Percentiles rank a stretch among this genome's conserved stretches.
Conservation (phyloP, 1,140 invertebrate species). For the Temnothorax longispinosus region DNA sequence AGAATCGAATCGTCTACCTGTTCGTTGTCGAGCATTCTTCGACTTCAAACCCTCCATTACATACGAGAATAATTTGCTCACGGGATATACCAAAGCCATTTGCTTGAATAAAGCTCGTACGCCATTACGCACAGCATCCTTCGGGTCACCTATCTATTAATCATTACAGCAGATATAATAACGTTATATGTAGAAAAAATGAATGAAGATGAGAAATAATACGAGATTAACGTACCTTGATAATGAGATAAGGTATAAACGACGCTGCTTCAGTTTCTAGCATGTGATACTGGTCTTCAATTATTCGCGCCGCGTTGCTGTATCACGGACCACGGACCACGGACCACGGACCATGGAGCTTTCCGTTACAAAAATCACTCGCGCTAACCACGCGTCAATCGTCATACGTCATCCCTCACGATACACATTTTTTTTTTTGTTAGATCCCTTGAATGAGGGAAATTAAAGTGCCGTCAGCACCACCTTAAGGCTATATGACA, state of each 20-base stretch:
- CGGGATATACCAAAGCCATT: conserved; percentile 94
- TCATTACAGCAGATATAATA: conserved; percentile 49
- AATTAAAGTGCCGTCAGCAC: too few relatives aligned
- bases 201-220: background rate
- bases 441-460: too few relatives aligned
- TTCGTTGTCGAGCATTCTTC: conserved; percentile 98
- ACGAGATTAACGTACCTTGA: conserved; percentile 89
- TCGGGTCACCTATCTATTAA: conserved; percentile 95
- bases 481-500: too few relatives aligned
- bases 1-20: conserved; percentile 86
- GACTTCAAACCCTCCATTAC: conserved; percentile 98
- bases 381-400: too few relatives aligned
- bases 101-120: conserved; percentile 95
- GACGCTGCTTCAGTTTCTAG: conserved; percentile 96
- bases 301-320: conserved; percentile 81
- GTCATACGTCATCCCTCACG: too few relatives aligned
- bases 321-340: too few relatives aligned
- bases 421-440: too few relatives aligned
- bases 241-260: conserved; percentile 97
- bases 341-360: too few relatives aligned
- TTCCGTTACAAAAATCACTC: too few relatives aligned
- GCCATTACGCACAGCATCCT: conserved; percentile 96
- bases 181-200: background rate
- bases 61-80: conserved; percentile 95
- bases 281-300: conserved; percentile 93